Evolutionary conservation across 2,888 invertebrate genomes (phyloP).

Genomic region (Hermodice carunculata): DNA sequence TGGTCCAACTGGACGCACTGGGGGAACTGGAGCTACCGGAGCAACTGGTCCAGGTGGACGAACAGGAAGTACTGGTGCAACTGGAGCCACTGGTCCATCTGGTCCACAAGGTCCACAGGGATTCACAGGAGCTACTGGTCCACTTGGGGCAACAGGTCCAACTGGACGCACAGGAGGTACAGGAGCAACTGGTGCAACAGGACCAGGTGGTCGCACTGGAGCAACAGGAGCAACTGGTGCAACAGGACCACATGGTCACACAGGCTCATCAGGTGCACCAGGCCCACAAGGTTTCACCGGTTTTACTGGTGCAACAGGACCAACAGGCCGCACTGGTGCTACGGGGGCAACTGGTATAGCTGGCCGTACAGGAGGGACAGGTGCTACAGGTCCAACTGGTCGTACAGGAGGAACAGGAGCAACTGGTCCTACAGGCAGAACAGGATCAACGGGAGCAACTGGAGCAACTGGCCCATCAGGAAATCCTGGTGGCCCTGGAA

Average conservation of each 20-base stretch:
- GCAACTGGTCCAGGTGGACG: slow-evolving; percentile 18
- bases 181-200: slow-evolving; percentile 21
- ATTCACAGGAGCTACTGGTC: slow-evolving; percentile 10
- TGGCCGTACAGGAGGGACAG: background rate
- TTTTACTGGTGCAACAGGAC: slow-evolving; percentile 26
- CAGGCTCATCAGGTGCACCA: slow-evolving; percentile 5
- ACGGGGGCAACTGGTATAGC: background rate
- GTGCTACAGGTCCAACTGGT: slow-evolving; percentile 5
- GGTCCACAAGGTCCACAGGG: slow-evolving; percentile 15
- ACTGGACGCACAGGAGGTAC: slow-evolving; percentile 25
- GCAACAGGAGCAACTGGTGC: slow-evolving; percentile 22
- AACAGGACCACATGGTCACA: slow-evolving; percentile 12
- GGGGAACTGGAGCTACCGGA: slow-evolving; percentile 25
- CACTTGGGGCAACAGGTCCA: slow-evolving; percentile 18
- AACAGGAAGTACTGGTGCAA: slow-evolving; percentile 11
- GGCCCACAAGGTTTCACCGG: slow-evolving; percentile 25
- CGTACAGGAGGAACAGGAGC: background rate
- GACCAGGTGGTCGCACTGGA: slow-evolving; percentile 22
- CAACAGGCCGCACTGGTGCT: slow-evolving; percentile 16
- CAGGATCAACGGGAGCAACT: slow-evolving; percentile 2
- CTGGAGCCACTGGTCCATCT: slow-evolving; percentile 20
- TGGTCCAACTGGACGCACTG: slow-evolving; percentile 17
- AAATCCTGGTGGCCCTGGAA: slow-evolving; percentile 15
- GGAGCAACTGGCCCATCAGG: slow-evolving; percentile 20
- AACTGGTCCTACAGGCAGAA: background rate